Evolutionary conservation across 2,888 invertebrate species (phyloP), one percentile per base, ranked within the genome.

Genomic region (Molanna angustata): DNA sequence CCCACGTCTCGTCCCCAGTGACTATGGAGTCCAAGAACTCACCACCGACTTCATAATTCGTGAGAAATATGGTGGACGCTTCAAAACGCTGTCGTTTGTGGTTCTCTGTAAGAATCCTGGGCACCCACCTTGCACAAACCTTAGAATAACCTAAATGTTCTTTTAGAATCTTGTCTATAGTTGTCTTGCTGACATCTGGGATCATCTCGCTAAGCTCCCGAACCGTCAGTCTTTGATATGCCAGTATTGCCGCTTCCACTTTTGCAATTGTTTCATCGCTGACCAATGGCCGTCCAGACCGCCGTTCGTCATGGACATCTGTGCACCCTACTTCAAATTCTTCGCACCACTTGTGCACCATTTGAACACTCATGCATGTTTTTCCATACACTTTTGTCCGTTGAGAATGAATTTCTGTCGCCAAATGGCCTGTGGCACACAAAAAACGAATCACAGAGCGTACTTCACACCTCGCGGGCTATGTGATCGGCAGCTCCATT

Each of bases 111-210:
- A 37, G 37, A 20, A 47, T 47, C 20, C 13, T 47, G 3, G 46
- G 46, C 11, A 47, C 46, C 46, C 37, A 47, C n/a, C 46, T 37
- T 21, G 37, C 46, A 9, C 46, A 45, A 11, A 45, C 31, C 45
- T 45, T 45, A 2, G 2, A 9, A n/a, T 45, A 45, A 3, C 33
- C 45, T 9, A 45, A 43, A 43, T 43, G 22, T 43, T 43, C 43
- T 14, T 4, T 43, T 14, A 43, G 13, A 22, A 43, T 27, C 14
- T 43, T 17, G 14, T 35, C 9, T 4, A 43, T 22, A 19, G 40
- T 40, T 7, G 40, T 40, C 20, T 40, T 19, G 20, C 40, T 40
- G 40, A 19, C 20, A 19, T 40, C 40, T 11, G 40, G 20, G 20
- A 40, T 40, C 40, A 11, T 18, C 11, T 40, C 40, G 20, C 40